Base-by-base conservation (phyloP, 2,888 invertebrate species). In the Drosophila siamana region DNA sequence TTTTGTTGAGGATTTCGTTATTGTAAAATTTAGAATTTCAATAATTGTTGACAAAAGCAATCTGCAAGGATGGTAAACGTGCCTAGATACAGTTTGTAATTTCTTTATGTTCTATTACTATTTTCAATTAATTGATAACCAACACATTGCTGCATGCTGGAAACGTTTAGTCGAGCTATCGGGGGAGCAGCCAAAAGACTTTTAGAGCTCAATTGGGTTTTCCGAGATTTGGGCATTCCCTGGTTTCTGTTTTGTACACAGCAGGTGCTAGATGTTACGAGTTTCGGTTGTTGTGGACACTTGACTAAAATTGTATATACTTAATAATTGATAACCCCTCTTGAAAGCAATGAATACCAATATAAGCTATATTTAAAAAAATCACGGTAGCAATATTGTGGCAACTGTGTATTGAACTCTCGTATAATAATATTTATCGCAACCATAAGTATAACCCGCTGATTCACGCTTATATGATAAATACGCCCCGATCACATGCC, bases 381-480 rank as follows among this genome's bases (percentile, higher is more conserved):
- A 33, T 33, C 19, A 33, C 41, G 2, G 22, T 24, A 38, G 13
- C 36, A 38, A 38, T 38, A 15, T 38, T 38, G 13, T 38, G 36
- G 13, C 15, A 38, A 38, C 7, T 13, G 36, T 38, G 36, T 9
- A 0, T 6, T 26, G 19, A 2, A 19, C 9, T 30, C 30, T 30
- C 11, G 30, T 38, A 7, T 38, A 38, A 38, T 38, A 38, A 24
- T 33, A 24, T 40, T n/a, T 36, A 44, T 11, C 44, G 28, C 24
- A 56, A 43, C 15, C 13, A 11, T 19, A 36, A 43, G 41, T 30
- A n/a, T 57, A 72, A 59, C 16, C 9, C 38, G 65, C 65, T 46
- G 41, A 48, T 50, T 72, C 63, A 80, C 64, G 80, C 74, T 80
- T 69, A 48, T 75, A 33, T 15, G 33, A 33, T 66, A 78, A 72